Base-by-base conservation (phyloP, 2,113 vertebrate species). In the Hemiprocne comata region DNA sequence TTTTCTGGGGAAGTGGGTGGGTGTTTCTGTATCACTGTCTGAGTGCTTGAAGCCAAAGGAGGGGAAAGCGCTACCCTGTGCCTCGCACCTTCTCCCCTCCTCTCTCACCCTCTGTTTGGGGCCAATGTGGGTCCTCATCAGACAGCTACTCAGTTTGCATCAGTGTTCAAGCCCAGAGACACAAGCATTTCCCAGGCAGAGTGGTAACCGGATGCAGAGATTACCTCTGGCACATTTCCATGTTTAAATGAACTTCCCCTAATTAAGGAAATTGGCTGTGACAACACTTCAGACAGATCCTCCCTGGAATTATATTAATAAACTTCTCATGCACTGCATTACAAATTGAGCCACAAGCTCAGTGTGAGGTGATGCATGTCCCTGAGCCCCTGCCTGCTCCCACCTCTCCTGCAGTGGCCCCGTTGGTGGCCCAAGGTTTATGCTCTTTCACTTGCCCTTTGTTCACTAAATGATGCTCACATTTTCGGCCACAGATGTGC, bases 41-140 rank as follows among this genome's bases (percentile, higher is more conserved):
- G 10, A 17, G 38, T 57, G 40, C 29, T 50, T n/a, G 6, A 11
- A 42, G 46, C 31, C 50, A 72, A 5, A 34, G 15, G 42, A 58
- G 12, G 55, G 42, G 11, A 29, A 28, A 23, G 58, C 5, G 20
- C 17, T 29, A 26, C 19, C 55, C 58, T 33, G 25, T 13, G 20
- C 13, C 38, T 65, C 2, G 0, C n/a, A 13, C 28, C 70, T 11
- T 17, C 15, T 70, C 10, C n/a, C 44, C 14, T 16, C 8, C n/a
- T 14, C 44, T 13, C 51, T 0, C 3, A 14, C 5, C 2, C 11
- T 18, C 53, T 1, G 3, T 44, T 60, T 13, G 51, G 0, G 0
- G 58, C 48, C 2, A 1, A 3, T 2, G 36, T 8, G 65, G 11
- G 31, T 40, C 38, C 46, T 48, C 0, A 1, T 2, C 5, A 5